Conservation (phyloP, 2,113 vertebrate genomes). For the Ceyx cyanopectus region DNA sequence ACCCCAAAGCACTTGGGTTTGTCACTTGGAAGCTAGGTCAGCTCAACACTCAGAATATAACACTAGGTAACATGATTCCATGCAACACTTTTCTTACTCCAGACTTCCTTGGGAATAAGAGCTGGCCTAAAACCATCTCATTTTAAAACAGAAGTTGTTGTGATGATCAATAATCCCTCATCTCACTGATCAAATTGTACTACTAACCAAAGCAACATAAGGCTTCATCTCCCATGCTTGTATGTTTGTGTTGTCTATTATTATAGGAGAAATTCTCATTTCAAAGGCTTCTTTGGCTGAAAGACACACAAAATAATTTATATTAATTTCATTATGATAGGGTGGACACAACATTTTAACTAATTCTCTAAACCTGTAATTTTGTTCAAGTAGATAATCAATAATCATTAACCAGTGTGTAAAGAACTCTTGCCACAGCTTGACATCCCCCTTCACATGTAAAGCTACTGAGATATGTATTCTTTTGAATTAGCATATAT, state of each 20-base stretch:
- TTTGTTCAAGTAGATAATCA: not conserved
- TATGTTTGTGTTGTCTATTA: slow-evolving; percentile 98
- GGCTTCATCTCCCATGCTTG: slow-evolving; percentile 99
- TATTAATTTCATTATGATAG: not conserved
- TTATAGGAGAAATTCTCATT: slow-evolving; percentile 87
- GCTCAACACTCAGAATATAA: not conserved
- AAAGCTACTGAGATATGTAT: not conserved
- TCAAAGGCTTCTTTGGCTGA: slow-evolving; percentile 93
- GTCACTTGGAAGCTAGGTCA: not conserved
- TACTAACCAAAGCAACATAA: slow-evolving; percentile 93
- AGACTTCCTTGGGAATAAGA: not conserved
- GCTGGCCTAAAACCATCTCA: not conserved
- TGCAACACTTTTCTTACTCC: not conserved
- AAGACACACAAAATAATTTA: slow-evolving; percentile 52
- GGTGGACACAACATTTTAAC: not conserved
- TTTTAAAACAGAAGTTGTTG: not conserved
- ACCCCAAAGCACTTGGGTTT: not conserved
- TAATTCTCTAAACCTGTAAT: not conserved
- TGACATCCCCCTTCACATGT: not conserved
- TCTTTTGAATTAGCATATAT: not conserved
- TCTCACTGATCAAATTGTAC: not conserved
- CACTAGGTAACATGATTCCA: not conserved
- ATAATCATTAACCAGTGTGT: not conserved
- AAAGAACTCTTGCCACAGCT: not conserved
- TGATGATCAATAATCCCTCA: not conserved